phyloP scores from a whole-genome alignment of 2,797 vertebrate species.

The Scleropages formosus region DNA sequence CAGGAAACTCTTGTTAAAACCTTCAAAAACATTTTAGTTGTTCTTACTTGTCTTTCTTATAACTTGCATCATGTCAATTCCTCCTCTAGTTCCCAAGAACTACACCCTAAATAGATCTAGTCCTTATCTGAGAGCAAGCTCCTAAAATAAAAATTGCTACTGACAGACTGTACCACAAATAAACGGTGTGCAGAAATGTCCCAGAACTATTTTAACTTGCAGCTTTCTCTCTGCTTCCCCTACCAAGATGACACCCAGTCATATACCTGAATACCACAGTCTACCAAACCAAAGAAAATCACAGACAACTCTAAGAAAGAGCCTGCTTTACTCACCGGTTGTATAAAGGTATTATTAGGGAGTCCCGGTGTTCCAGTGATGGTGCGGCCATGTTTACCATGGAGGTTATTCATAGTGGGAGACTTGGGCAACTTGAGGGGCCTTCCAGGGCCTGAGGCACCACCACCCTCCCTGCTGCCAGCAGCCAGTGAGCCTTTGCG shows the following conservation, averaged over 20 bases:
- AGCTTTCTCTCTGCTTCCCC: not conserved
- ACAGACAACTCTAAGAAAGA: not conserved
- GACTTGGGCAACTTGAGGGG: constrained; percentile 86
- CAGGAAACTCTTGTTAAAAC: constrained; percentile 28
- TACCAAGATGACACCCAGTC: not conserved
- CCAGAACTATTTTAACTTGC: not conserved
- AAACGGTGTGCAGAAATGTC: too few species aligned
- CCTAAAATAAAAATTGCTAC: not conserved
- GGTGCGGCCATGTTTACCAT: constrained; percentile 84
- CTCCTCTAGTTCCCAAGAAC: not conserved
- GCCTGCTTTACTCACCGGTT: constrained; percentile 78
- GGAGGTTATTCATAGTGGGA: constrained; percentile 90
- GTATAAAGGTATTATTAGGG: constrained; percentile 88
- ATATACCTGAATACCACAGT: not conserved
- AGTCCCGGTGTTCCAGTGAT: constrained; percentile 85
- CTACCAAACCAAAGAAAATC: not conserved
- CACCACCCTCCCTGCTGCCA: constrained; percentile 52
- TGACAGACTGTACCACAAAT: not conserved
- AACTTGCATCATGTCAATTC: not conserved
- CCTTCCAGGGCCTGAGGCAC: constrained; percentile 70
- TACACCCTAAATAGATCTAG: not conserved
- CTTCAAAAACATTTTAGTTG: not conserved
- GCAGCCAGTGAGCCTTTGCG: constrained; percentile 86
- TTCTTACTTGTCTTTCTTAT: not conserved
- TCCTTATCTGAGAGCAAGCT: not conserved